Evolutionary conservation across 2,888 invertebrate genomes (phyloP).

Genomic region (Muscina levida): DNA sequence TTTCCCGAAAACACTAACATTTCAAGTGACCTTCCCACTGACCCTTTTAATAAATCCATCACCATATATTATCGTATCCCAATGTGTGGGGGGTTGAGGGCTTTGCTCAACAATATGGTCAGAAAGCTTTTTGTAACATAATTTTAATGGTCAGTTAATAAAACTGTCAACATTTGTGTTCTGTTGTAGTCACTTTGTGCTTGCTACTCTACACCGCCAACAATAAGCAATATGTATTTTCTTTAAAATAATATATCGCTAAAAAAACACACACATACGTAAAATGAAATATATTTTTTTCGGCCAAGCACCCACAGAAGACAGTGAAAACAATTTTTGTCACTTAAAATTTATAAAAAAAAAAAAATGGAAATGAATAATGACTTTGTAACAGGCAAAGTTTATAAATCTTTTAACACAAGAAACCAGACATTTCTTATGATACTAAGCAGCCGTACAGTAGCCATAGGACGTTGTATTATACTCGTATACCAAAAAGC

Average conservation of each 20-base stretch:
- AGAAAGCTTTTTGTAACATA: constrained; percentile 56
- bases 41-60: constrained; percentile 49
- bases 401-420: constrained; percentile 58
- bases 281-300: constrained; percentile 28
- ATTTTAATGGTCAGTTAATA: constrained; percentile 64
- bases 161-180: constrained; percentile 62
- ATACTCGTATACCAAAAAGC: no score
- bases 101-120: background rate
- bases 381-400: constrained; percentile 62
- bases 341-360: constrained; percentile 23
- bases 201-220: no score
- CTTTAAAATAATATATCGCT: background rate
- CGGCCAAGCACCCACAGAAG: constrained; percentile 34
- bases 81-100: background rate
- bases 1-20: no score
- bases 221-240: background rate
- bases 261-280: no score
- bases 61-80: constrained; percentile 8
- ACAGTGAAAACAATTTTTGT: constrained; percentile 37
- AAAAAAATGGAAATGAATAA: constrained; percentile 54
- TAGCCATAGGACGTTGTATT: background rate
- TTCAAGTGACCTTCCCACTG: constrained; percentile 40
- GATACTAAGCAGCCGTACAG: background rate
- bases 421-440: constrained; percentile 3
- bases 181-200: constrained; percentile 16